Evolutionary conservation across 2,888 invertebrate species (phyloP), one percentile per base, ranked within the genome.

Genomic region (Adela reaumurella): DNA sequence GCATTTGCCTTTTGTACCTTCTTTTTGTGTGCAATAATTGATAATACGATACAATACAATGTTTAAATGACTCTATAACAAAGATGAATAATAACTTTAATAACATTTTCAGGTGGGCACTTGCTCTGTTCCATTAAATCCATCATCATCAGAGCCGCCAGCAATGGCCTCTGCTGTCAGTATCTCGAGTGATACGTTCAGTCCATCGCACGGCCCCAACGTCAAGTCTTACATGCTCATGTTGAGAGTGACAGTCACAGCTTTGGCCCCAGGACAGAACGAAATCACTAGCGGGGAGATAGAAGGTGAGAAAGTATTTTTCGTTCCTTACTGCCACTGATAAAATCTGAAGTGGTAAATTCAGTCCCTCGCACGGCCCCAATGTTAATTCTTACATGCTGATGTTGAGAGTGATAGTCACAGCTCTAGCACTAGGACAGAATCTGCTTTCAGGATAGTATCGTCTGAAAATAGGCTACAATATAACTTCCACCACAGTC

Each of bases 121-220:
- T 53, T 87, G 86, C 55, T 88, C 88, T 58, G 86, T 91, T 46
- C 85, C 88, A 19, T 83, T 89, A 47, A 92, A 92, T 68, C 92
- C 91, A 3, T 83, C 79, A 44, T 67, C 73, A 45, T 74, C 79
- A 0, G 82, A 84, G 59, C 85, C 88, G 10, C 84, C 84, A 3
- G 81, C 84, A 2, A 84, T 84, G 80, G 86, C 88, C 52, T 86
- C 91, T 2, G 89, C 91, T 18, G 86, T 94, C 50, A 91, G 92
- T 59, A 90, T 95, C 64, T 89, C 93, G 43, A 89, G 90, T 57
- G 92, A 94, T 61, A 86, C 89, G 28, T 94, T 96, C 68, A 88
- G 85, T 61, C 83, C 88, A 35, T 85, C 84, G 14, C 89, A 89
- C 55, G 91, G 91, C 2, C 88, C 90, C 51, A 82, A 89, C 59